Base-by-base conservation (phyloP, 2,113 vertebrate species). In the Lontra canadensis region DNA sequence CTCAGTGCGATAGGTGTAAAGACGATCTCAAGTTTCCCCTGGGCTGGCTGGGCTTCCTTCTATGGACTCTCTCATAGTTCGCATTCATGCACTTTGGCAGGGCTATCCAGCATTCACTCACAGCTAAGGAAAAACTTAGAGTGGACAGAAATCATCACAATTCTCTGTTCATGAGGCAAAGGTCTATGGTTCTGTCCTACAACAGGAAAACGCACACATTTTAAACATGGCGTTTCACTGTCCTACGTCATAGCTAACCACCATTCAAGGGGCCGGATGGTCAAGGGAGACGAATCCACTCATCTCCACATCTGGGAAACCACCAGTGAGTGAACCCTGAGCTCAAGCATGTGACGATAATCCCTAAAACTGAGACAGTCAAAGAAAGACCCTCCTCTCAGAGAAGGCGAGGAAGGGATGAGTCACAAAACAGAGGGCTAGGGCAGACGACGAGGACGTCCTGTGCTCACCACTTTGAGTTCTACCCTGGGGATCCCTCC, bases 401-500 rank as follows among this genome's bases (percentile, higher is more conserved):
- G 31, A 71, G 76, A 36, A 84, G 20, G 26, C 0, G 10, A 47
- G 74, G 34, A 94, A 55, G 74, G 10, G 36, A 10, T 0, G 6
- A 14, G 65, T 87, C 79, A 85, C 7, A 6, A 69, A 73, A 29
- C 0, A 59, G 31, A 57, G 21, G 21, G 42, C n/a, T 23, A n/a
- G 14, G 8, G 86, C 26, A 26, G 12, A 55, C 0, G 59, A n/a
- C 1, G 42, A 69, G 8, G 7, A 1, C 23, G 42, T n/a, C 82
- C 7, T 34, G 4, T 0, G 94, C 93, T 29, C 29, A 76, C 71
- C 78, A 31, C 5, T 55, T 69, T 0, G 47, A 97, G 84, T 89
- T 97, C 97, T 92, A 95, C 69, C 85, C 96, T 12, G 61, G 0
- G 82, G 88, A 78, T 14, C 34, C 61, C 76, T 81, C 36, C 49